Evolutionary conservation across 2,797 vertebrate species (phyloP).

Genomic region (Pantherophis vulpinus): DNA sequence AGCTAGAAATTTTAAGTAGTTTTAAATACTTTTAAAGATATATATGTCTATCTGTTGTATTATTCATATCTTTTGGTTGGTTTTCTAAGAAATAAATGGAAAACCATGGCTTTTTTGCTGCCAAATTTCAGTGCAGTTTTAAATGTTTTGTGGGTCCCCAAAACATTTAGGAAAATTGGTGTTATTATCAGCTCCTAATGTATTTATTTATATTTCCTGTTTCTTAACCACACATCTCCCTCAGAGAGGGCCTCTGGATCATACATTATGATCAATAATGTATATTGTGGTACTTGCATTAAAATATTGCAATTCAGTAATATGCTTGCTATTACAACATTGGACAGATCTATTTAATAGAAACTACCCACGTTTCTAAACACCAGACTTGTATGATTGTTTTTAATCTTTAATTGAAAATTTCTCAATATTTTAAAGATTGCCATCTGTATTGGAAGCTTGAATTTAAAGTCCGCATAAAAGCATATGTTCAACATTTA

Average conservation of each 20-base stretch:
- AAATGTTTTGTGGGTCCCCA: neutral
- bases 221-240: neutral
- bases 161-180: neutral
- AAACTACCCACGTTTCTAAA: neutral
- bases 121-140: neutral
- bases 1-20: neutral
- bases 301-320: neutral
- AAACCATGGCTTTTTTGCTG: neutral
- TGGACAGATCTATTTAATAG: neutral
- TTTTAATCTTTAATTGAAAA: neutral
- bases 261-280: neutral
- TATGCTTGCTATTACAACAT: neutral
- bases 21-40: neutral
- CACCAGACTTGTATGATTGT: neutral
- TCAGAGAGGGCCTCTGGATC: neutral
- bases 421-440: constrained; percentile 24
- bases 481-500: neutral
- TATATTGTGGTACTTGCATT: neutral
- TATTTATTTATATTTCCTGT: neutral
- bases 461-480: constrained; percentile 20
- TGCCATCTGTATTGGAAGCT: constrained; percentile 25
- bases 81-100: neutral
- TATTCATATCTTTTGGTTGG: neutral
- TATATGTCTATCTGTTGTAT: neutral
- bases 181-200: neutral